Base-by-base conservation (phyloP, 2,797 vertebrate species). In the Petrocephalus sullivani region DNA sequence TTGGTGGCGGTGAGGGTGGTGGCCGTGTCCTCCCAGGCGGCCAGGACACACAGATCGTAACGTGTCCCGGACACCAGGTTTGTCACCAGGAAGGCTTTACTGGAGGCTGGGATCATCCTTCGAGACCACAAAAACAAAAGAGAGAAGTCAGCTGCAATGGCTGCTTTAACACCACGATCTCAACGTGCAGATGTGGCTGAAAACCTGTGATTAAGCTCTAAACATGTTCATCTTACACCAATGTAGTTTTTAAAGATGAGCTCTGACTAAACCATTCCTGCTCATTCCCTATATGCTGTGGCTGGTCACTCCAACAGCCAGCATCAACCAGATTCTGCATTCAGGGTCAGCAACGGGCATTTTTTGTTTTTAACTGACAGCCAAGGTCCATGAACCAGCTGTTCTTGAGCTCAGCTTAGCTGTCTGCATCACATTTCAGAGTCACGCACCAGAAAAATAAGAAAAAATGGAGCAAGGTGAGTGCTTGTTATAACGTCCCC, bases 31-130 rank as follows among this genome's bases (percentile, higher is more conserved):
- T 98, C 98, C 97, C 97, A 99, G 92, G 97, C 97, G 6, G 98
- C 98, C 91, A 99, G 93, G 56, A 99, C 97, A 0, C 98, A 99
- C 91, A 99, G 93, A 89, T 99, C 98, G 0, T 99, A 99, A 88
- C 96, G 95, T 0, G 96, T 96, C 89, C 97, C 97, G 0, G 98
- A 97, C 87, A 99, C 97, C 92, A 99, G 94, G 91, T 98, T 98
- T 87, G 96, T 98, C 93, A 99, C 95, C 89, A 97, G 93, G 93
- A 99, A 99, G 64, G 96, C 96, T 92, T 97, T 97, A 94, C 96
- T 98, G 90, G 97, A 96, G 85, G 98, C 95, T 5, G 98, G 97
- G 89, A 99, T 98, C 98, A 99, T 99, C 96, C 98, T 99, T 82
- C 37, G 85, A 86, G 64, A 85, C 28, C 60, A 9, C 83, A 23